These are phyloP conservation scores for Zaprionus obscuricornis DNA, from an alignment of 2,888 invertebrate species.

Conservation along the genomic window DNA sequence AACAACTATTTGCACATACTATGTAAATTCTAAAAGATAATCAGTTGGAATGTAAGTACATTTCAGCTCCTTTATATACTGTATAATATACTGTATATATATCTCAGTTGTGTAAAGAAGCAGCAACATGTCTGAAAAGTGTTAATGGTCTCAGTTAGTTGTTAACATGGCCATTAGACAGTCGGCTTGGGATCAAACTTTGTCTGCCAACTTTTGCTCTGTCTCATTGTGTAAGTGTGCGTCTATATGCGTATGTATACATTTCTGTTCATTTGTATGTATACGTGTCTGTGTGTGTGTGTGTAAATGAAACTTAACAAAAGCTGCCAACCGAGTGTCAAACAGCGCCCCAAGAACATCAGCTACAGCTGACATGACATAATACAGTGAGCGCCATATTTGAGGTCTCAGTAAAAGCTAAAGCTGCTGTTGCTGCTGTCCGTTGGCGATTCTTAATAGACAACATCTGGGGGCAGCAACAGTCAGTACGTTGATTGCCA, in stretches of 20 bases:
- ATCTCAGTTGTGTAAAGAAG: not conserved
- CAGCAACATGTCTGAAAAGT: slow-evolving; percentile 30
- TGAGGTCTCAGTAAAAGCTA: slow-evolving; percentile 8
- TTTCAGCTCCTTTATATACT: too few species aligned
- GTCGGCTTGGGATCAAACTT: slow-evolving; percentile 6
- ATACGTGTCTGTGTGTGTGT: too few species aligned
- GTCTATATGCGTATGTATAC: too few species aligned
- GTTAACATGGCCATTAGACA: slow-evolving; percentile 61
- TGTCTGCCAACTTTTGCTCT: too few species aligned
- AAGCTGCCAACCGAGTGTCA: slow-evolving; percentile 5
- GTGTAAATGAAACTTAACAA: slow-evolving; percentile 29
- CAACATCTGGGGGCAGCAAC: slow-evolving; percentile 36
- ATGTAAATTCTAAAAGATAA: slow-evolving; percentile 18
- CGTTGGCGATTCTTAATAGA: slow-evolving; percentile 52
- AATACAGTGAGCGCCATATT: slow-evolving; percentile 30
- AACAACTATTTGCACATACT: slow-evolving; percentile 5
- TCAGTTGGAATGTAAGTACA: slow-evolving; percentile 16
- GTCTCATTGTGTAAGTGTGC: too few species aligned
- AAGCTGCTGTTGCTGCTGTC: slow-evolving; percentile 27
- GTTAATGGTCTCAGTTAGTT: slow-evolving; percentile 56
- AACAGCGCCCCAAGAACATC: slow-evolving; percentile 7
- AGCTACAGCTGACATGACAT: slow-evolving; percentile 44
- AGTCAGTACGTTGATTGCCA: slow-evolving; percentile 47
- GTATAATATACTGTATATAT: too few species aligned
- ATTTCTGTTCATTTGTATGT: too few species aligned